Conservation (phyloP, 1,140 invertebrate genomes). For the Leucophenga varia region DNA sequence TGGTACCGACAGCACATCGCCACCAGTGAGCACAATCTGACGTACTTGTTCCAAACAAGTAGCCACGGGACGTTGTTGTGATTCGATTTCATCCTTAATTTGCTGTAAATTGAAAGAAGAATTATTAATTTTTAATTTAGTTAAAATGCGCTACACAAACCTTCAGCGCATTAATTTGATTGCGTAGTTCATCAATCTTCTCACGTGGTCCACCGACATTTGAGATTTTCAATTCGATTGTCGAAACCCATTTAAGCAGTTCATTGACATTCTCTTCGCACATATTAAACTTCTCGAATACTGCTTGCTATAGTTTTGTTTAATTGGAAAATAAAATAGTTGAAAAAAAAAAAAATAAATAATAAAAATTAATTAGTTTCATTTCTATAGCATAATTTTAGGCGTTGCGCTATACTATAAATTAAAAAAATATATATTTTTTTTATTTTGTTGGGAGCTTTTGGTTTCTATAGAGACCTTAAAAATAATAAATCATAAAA, state of each 20-base stretch:
- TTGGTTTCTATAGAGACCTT: slow-evolving; percentile 12
- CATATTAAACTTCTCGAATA: slow-evolving; percentile 90
- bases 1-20: slow-evolving; percentile 85
- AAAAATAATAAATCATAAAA: slow-evolving; percentile 38
- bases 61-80: slow-evolving; percentile 80
- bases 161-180: slow-evolving; percentile 87
- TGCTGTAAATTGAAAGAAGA: slow-evolving; percentile 61
- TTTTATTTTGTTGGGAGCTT: too few relatives aligned
- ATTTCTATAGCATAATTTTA: neutral
- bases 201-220: slow-evolving; percentile 86
- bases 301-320: slow-evolving; percentile 81
- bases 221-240: slow-evolving; percentile 83
- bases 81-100: slow-evolving; percentile 88
- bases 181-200: slow-evolving; percentile 81
- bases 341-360: slow-evolving; percentile 7
- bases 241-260: slow-evolving; percentile 83
- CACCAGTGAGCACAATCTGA: slow-evolving; percentile 84
- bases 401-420: slow-evolving; percentile 18
- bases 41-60: slow-evolving; percentile 89
- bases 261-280: slow-evolving; percentile 83
- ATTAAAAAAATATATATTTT: neutral
- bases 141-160: slow-evolving; percentile 58
- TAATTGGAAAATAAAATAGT: slow-evolving; percentile 3
- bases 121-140: neutral
- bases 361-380: neutral